Base-by-base conservation (phyloP, 1,140 invertebrate genomes). In the Gonioctena quinquepunctata region DNA sequence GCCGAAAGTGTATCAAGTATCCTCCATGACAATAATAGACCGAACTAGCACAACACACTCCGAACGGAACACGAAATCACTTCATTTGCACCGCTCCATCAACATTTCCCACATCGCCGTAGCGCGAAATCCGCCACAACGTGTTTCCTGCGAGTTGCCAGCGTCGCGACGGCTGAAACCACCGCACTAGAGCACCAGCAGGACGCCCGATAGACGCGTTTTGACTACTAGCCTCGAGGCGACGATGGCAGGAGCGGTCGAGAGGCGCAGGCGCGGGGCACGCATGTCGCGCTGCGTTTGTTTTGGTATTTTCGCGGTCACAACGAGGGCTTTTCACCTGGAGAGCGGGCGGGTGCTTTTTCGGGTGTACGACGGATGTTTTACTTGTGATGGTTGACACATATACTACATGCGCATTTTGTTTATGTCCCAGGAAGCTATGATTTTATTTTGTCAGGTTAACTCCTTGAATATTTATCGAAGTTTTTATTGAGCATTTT, bases 301-400 rank as follows among this genome's bases (percentile, higher is more conserved):
- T 59, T 59, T 59, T 59, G 25, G 23, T 59, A 25, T 59, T 59
- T 59, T 22, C 33, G 33, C 33, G 33, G 33, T n/a, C 16, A 13
- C 11, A n/a, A 42, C 3, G 33, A n/a, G 33, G 33, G 11, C 16
- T n/a, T 42, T 42, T 42, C 33, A 42, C 33, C 33, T 42, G 33
- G 33, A 42, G 13, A 42, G 33, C 5, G n/a, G n/a, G n/a, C 2
- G 3, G 33, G 16, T 11, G 11, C 11, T 42, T 42, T 42, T 42
- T 11, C 11, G 33, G 33, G 33, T 42, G 11, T n/a, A 11, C 11
- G 16, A 11, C 33, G 33, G 13, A 42, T 42, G 33, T 42, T 42
- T 42, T 42, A 42, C n/a, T n/a, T n/a, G n/a, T n/a, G n/a, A n/a
- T n/a, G n/a, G n/a, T n/a, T n/a, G n/a, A n/a, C n/a, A n/a, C n/a